Evolutionary conservation across 2,888 invertebrate species (phyloP).

Genomic region (Pedicia rivosa): DNA sequence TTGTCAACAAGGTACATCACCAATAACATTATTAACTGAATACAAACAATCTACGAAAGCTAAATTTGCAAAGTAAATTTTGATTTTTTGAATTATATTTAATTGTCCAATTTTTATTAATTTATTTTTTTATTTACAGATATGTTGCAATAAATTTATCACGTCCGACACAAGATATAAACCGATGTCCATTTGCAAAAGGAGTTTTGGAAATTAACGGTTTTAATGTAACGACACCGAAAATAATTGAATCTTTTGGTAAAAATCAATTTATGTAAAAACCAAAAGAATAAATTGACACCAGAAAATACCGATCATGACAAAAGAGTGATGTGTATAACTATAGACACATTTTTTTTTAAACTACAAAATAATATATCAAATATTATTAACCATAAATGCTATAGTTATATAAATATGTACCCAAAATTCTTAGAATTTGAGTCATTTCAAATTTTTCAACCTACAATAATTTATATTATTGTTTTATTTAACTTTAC

Average conservation of each 20-base stretch:
- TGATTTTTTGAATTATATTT: neutral
- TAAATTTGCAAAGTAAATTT: neutral
- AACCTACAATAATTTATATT: too few species aligned
- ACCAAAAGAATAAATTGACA: too few species aligned
- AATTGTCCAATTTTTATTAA: neutral
- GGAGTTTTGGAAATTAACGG: constrained; percentile 35
- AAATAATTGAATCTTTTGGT: constrained; percentile 34
- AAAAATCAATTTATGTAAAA: too few species aligned
- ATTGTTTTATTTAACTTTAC: too few species aligned
- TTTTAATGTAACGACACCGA: constrained; percentile 32
- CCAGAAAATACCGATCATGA: too few species aligned
- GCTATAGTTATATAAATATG: too few species aligned
- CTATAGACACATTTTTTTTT: too few species aligned
- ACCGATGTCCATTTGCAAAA: constrained; percentile 15
- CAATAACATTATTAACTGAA: neutral
- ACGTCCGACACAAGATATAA: constrained; percentile 14
- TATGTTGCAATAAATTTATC: constrained; percentile 22
- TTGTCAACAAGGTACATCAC: constrained; percentile 13
- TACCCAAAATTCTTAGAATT: too few species aligned
- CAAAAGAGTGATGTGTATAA: too few species aligned
- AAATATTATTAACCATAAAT: too few species aligned
- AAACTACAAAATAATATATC: too few species aligned
- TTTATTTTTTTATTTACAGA: constrained; percentile 14
- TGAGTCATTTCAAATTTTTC: too few species aligned
- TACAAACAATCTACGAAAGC: neutral